A percentile compares a stretch with the other conserved stretches of the same genome.
phyloP scores from a whole-genome alignment of 1,140 invertebrate species.

The Asbolus verrucosus region DNA sequence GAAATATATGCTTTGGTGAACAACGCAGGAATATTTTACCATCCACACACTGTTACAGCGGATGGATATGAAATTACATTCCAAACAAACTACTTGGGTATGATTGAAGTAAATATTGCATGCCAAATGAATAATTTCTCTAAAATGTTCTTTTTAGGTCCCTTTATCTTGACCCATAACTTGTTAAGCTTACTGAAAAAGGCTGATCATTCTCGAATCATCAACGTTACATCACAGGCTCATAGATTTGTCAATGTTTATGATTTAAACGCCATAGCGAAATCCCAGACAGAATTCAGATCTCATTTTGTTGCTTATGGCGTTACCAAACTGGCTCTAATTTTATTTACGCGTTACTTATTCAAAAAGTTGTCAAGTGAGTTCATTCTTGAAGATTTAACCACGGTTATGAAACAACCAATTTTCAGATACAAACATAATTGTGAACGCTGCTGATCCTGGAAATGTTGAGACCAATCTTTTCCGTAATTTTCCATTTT shows the following conservation, averaged over 20 bases:
- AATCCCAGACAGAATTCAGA: conserved; percentile 57
- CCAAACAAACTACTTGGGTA: conserved; percentile 73
- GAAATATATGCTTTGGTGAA: conserved; percentile 69
- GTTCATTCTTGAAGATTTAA: conserved; percentile 26
- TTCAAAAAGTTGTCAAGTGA: conserved; percentile 58
- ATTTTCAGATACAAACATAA: conserved; percentile 60
- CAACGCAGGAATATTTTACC: conserved; percentile 74
- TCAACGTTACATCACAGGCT: conserved; percentile 63
- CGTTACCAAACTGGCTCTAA: conserved; percentile 60
- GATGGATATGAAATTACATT: conserved; percentile 73
- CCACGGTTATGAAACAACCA: neutral
- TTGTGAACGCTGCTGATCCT: conserved; percentile 64
- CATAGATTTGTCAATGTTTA: conserved; percentile 59
- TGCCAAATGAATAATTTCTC: neutral
- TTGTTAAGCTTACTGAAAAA: conserved; percentile 56
- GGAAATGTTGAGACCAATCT: conserved; percentile 64
- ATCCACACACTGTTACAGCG: conserved; percentile 68
- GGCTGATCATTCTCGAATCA: conserved; percentile 58
- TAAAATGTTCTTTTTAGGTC: conserved; percentile 54
- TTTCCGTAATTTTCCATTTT: conserved; percentile 61
- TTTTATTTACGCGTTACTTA: conserved; percentile 61
- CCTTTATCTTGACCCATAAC: conserved; percentile 62
- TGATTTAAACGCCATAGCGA: conserved; percentile 60
- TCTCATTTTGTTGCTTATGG: conserved; percentile 61
- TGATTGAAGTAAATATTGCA: conserved; percentile 11